Conservation (phyloP, 2,113 vertebrate genomes). For the Lamprologus speciosus region DNA sequence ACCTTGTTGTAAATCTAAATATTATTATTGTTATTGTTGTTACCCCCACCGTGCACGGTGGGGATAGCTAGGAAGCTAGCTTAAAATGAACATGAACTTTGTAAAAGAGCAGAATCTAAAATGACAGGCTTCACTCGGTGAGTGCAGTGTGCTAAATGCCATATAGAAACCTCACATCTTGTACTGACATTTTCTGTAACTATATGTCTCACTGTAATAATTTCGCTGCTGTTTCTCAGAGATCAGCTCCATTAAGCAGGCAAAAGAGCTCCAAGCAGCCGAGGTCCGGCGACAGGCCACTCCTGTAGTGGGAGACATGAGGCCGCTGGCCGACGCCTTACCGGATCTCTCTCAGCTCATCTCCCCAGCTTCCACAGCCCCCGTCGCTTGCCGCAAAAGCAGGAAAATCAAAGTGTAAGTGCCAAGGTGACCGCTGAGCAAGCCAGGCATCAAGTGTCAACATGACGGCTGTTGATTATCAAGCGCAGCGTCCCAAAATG, state of each 20-base stretch:
- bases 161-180: neutral
- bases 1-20: no score
- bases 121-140: no score
- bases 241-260: slow-evolving; percentile 79
- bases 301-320: slow-evolving; percentile 85
- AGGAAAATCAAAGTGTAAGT: slow-evolving; percentile 53
- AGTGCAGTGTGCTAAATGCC: no score
- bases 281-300: slow-evolving; percentile 72
- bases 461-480: neutral
- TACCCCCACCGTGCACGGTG: no score
- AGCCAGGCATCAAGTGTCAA: neutral
- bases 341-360: slow-evolving; percentile 78
- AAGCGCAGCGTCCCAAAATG: accelerated
- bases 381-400: neutral
- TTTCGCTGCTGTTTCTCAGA: slow-evolving; percentile 60
- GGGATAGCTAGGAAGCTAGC: no score
- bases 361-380: neutral
- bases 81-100: no score
- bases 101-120: no score
- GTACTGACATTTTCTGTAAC: neutral
- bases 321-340: slow-evolving; percentile 80
- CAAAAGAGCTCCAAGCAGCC: slow-evolving; percentile 71
- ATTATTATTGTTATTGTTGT: no score
- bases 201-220: accelerated
- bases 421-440: neutral